Percentiles rank a stretch among this genome's conserved stretches.
Conservation (phyloP, 2,888 invertebrate genomes). For the Drosophila meridionalis region DNA sequence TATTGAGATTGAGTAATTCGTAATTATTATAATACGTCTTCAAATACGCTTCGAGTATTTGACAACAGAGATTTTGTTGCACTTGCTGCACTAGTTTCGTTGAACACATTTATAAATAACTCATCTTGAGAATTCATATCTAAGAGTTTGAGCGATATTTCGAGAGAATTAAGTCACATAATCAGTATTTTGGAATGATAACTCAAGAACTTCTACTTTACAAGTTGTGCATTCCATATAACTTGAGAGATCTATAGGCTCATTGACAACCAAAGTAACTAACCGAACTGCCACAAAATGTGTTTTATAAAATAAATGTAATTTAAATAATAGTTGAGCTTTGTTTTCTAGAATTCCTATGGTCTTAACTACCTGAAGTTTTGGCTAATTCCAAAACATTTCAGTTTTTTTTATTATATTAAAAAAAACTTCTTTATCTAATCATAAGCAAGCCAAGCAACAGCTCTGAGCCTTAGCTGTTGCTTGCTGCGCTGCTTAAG, state of each 20-base stretch:
- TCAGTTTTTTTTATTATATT: conserved; percentile 11
- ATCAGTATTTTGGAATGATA: conserved; percentile 21
- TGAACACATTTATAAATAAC: conserved; percentile 44
- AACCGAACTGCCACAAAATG: conserved; percentile 1
- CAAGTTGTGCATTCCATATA: conserved; percentile 16
- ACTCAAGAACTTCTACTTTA: conserved; percentile 10
- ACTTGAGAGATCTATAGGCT: conserved; percentile 19
- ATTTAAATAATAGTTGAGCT: conserved; percentile 1
- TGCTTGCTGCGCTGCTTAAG: conserved; percentile 7
- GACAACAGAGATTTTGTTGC: conserved; percentile 33
- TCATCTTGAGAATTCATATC: conserved; percentile 20
- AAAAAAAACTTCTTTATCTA: conserved; percentile 5
- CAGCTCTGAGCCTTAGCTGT: conserved; percentile 2
- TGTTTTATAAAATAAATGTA: conserved; percentile 10
- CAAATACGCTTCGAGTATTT: conserved; percentile 50
- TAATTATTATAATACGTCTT: conserved; percentile 47
- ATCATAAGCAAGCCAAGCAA: conserved; percentile 5
- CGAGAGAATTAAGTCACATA: conserved; percentile 45
- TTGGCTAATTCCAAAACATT: conserved; percentile 8
- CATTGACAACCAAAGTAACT: conserved; percentile 15
- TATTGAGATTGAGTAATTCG: conserved; percentile 64
- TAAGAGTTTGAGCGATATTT: conserved; percentile 42
- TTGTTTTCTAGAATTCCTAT: conserved; percentile 14
- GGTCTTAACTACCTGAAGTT: conserved; percentile 14
- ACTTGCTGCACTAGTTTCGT: conserved; percentile 30